Conservation (phyloP, 2,888 invertebrate genomes). For the Drosophila nr. medialis region DNA sequence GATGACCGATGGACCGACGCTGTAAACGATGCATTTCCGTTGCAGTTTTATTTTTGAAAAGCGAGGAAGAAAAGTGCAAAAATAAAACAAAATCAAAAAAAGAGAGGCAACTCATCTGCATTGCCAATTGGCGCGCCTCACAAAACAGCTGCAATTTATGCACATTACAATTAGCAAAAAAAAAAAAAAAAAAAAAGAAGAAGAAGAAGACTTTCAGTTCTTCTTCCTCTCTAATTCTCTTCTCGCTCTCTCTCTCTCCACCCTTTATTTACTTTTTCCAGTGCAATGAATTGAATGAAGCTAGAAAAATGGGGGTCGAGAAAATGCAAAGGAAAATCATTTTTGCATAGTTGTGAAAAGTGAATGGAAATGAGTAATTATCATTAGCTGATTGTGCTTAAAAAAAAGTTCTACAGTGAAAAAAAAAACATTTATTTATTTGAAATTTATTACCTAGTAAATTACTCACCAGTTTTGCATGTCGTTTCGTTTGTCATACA, state of each 20-base stretch:
- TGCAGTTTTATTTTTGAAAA: conserved; percentile 54
- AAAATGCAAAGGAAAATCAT: conserved; percentile 4
- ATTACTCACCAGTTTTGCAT: conserved; percentile 48
- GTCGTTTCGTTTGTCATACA: conserved; percentile 24
- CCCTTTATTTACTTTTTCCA: not conserved
- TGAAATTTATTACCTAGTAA: not conserved
- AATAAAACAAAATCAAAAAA: conserved; percentile 17
- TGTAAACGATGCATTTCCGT: conserved; percentile 74
- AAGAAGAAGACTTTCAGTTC: conserved; percentile 53
- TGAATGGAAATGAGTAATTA: conserved; percentile 21
- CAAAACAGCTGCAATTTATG: conserved; percentile 73
- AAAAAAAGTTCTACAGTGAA: not conserved
- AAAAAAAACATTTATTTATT: not conserved
- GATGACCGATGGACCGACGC: conserved; percentile 38
- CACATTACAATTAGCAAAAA: conserved; percentile 69
- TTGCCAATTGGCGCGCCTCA: conserved; percentile 68
- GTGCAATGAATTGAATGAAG: conserved; percentile 19
- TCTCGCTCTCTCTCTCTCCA: conserved; percentile 11
- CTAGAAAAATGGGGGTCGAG: not conserved
- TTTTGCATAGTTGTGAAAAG: conserved; percentile 2
- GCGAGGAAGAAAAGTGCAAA: conserved; percentile 20
- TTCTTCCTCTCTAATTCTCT: conserved; percentile 15
- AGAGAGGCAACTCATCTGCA: conserved; percentile 67
- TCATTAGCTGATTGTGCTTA: not conserved
- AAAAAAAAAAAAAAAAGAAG: conserved; percentile 4